Conservation (phyloP, 2,888 invertebrate species). For the Philaethria dido region DNA sequence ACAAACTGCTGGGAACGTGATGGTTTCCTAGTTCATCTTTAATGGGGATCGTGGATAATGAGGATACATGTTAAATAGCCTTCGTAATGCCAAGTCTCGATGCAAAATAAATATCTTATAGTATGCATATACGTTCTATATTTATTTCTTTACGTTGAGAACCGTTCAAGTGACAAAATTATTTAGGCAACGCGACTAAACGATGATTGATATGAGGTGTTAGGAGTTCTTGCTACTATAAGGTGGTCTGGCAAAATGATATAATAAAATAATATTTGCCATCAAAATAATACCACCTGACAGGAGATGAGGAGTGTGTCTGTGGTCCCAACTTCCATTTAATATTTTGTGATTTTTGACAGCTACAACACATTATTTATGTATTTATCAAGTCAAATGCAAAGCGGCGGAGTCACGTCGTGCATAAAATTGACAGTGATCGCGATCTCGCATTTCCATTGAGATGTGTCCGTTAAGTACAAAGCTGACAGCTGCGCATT, state of each 20-base stretch:
- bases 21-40: constrained; percentile 56
- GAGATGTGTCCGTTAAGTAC: constrained; percentile 51
- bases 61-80: constrained; percentile 36
- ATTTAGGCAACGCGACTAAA: constrained; percentile 4
- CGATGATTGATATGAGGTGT: constrained; percentile 16
- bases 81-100: constrained; percentile 22
- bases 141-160: not conserved
- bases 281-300: constrained; percentile 30
- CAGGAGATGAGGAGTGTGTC: constrained; percentile 39
- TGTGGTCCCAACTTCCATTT: constrained; percentile 29
- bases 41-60: constrained; percentile 38
- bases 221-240: constrained; percentile 27
- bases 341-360: constrained; percentile 49
- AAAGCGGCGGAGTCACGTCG: constrained; percentile 52
- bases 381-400: constrained; percentile 50
- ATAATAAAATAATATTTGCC: constrained; percentile 31
- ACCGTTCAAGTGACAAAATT: constrained; percentile 1
- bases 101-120: constrained; percentile 9
- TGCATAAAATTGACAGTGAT: constrained; percentile 54
- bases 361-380: constrained; percentile 50
- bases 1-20: constrained; percentile 65
- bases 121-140: not conserved
- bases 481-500: constrained; percentile 52
- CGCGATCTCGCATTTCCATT: constrained; percentile 51
- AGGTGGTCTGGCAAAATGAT: constrained; percentile 37